Base-by-base conservation (phyloP, 2,797 vertebrate species). In the Serranus cabrilla region DNA sequence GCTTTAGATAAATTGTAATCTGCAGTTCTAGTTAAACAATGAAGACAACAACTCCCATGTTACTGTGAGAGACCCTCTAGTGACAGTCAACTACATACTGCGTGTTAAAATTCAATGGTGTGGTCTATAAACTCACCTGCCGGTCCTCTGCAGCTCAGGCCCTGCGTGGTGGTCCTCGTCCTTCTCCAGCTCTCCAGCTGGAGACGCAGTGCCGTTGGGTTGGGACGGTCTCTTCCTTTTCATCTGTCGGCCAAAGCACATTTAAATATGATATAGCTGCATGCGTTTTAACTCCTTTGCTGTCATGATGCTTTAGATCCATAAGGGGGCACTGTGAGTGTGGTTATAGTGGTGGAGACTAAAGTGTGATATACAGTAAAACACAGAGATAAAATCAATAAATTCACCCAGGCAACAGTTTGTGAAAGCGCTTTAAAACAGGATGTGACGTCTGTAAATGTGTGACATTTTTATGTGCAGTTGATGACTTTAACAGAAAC, bases 91-190 rank as follows among this genome's bases (percentile, higher is more conserved):
- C 27, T 3, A 31, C 27, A 31, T 31, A 31, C 6, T 31, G 27
- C 6, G 27, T 6, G 27, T 31, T 6, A 31, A 31, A 31, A 43
- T 13, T 52, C 25, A 8, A 3, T 56, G 6, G 11, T 16, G 0
- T 17, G 20, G n/a, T n/a, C n/a, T n/a, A n/a, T 34, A 2, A 34
- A 95, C 96, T 92, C 90, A 97, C 97, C 95, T 96, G 83, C 97
- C 97, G 9, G 97, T 99, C 89, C 96, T 95, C 90, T 97, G 95
- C 23, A 99, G 95, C 90, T 99, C 97, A 37, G 97, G 97, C 70
- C 97, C 97, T 16, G 93, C 84, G 9, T 96, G 92, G 76, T 96
- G 94, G 39, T 94, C 95, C 0, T 95, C 96, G 50, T 97, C 94
- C 27, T 98, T 97, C 20, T 94, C 91, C 75, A 77, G 75, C 31